Conservation (phyloP, 2,113 vertebrate genomes). For the Ceyx cyanopectus region DNA sequence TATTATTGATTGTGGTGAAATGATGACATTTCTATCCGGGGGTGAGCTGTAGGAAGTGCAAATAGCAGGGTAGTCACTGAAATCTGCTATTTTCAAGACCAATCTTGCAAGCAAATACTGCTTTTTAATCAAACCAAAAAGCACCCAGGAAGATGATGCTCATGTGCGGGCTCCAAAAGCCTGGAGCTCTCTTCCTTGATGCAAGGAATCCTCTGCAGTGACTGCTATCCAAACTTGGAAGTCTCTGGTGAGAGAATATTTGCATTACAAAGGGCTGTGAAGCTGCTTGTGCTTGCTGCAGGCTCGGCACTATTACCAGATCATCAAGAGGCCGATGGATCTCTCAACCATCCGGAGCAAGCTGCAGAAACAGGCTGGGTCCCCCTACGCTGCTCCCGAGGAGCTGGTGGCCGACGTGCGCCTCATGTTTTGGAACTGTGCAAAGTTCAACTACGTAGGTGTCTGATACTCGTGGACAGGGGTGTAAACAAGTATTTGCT, state of each 20-base stretch:
- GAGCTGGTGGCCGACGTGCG: slow-evolving; percentile 92
- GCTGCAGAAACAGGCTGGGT: slow-evolving; percentile 84
- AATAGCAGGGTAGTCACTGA: neutral
- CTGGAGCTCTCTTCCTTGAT: neutral
- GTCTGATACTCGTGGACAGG: neutral
- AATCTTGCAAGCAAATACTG: neutral
- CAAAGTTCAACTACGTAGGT: slow-evolving; percentile 98
- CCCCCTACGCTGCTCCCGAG: slow-evolving; percentile 85
- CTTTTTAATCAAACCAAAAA: neutral
- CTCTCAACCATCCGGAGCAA: slow-evolving; percentile 90
- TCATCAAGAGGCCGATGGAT: slow-evolving; percentile 99
- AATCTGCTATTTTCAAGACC: neutral
- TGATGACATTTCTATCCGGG: neutral
- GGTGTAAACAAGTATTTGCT: neutral
- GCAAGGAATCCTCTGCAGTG: neutral
- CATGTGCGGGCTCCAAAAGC: neutral
- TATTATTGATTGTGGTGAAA: neutral
- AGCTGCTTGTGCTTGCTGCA: slow-evolving; percentile 63
- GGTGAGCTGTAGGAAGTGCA: neutral
- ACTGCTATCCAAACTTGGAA: neutral
- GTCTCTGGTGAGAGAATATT: neutral
- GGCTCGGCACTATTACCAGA: slow-evolving; percentile 98
- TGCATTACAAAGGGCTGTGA: neutral
- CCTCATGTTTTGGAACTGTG: slow-evolving; percentile 98
- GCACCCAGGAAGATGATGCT: neutral